Percentiles rank a stretch among this genome's conserved stretches.
These are phyloP conservation scores for Coleophora flavipennella DNA, from an alignment of 2,888 invertebrate species.

Conservation along the genomic window DNA sequence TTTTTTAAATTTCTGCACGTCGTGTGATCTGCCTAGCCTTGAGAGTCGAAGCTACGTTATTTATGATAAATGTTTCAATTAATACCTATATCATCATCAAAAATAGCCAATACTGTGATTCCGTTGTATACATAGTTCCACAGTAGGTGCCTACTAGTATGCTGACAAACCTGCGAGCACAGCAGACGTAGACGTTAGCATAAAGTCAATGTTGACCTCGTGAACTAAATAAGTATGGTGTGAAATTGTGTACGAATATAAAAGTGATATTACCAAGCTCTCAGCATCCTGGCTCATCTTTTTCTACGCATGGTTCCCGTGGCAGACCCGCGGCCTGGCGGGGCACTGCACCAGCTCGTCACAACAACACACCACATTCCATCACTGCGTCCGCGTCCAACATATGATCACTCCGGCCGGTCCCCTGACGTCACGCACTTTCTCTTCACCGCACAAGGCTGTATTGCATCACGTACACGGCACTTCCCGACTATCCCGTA, in stretches of 20 bases:
- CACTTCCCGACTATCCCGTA: conserved; percentile 19
- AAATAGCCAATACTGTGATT: conserved; percentile 39
- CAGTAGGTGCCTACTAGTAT: conserved; percentile 1
- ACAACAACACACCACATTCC: conserved; percentile 67
- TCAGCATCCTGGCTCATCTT: conserved; percentile 81
- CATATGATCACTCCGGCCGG: conserved; percentile 67
- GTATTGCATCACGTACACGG: conserved; percentile 25
- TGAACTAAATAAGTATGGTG: no score
- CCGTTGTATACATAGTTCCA: not conserved
- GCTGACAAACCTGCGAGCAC: not conserved
- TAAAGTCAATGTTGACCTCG: no score
- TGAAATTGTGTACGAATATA: conserved; percentile 20
- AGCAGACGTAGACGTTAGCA: no score
- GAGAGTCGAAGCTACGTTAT: conserved; percentile 33
- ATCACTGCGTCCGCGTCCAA: conserved; percentile 71
- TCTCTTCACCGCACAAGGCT: conserved; percentile 58
- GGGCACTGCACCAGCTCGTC: conserved; percentile 56
- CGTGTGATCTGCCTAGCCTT: conserved; percentile 24
- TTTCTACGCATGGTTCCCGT: conserved; percentile 76
- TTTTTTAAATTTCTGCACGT: no score
- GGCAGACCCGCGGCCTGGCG: conserved; percentile 52
- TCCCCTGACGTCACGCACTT: conserved; percentile 67
- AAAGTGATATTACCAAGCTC: conserved; percentile 77
- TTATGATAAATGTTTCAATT: conserved; percentile 23
- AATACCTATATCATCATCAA: conserved; percentile 49